A percentile compares a stretch with the other conserved stretches of the same genome.
phyloP scores from a whole-genome alignment of 2,888 invertebrate species.

The Cheilosia vulpina region DNA sequence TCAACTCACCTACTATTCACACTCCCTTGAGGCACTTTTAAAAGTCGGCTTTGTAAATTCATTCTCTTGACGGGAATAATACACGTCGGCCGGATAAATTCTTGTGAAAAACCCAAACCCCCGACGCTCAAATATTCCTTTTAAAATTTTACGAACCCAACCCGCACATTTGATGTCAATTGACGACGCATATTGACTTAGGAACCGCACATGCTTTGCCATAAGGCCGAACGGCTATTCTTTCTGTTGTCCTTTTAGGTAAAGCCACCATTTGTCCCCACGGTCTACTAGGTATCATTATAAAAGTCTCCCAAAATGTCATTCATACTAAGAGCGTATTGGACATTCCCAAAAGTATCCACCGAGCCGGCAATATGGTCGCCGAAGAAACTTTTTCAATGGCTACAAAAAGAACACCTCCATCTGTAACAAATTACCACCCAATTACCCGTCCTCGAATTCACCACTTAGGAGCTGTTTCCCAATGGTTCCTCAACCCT shows the following conservation, averaged over 20 bases:
- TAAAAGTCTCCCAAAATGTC: slow-evolving; percentile 13
- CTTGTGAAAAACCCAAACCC: too few species aligned
- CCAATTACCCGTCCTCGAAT: slow-evolving; percentile 65
- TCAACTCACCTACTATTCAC: accelerated
- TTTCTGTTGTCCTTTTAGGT: neutral
- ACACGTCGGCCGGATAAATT: too few species aligned
- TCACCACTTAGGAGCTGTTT: slow-evolving; percentile 56
- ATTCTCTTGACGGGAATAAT: too few species aligned
- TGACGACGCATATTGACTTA: neutral
- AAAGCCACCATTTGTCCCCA: neutral
- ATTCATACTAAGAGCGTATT: slow-evolving; percentile 28
- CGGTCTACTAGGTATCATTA: neutral
- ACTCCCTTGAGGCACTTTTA: too few species aligned
- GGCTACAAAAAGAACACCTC: slow-evolving; percentile 7
- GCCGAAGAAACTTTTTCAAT: slow-evolving; percentile 1
- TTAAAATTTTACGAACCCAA: too few species aligned
- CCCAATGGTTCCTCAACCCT: slow-evolving; percentile 32
- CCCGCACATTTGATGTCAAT: neutral
- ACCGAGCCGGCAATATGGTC: neutral
- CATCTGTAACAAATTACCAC: slow-evolving; percentile 71
- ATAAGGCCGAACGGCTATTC: neutral
- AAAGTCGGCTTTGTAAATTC: too few species aligned
- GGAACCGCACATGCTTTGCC: neutral
- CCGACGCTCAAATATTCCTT: too few species aligned
- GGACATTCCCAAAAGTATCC: slow-evolving; percentile 17